Conservation (phyloP, 2,888 invertebrate species). For the Leptinotarsa peninsularis region DNA sequence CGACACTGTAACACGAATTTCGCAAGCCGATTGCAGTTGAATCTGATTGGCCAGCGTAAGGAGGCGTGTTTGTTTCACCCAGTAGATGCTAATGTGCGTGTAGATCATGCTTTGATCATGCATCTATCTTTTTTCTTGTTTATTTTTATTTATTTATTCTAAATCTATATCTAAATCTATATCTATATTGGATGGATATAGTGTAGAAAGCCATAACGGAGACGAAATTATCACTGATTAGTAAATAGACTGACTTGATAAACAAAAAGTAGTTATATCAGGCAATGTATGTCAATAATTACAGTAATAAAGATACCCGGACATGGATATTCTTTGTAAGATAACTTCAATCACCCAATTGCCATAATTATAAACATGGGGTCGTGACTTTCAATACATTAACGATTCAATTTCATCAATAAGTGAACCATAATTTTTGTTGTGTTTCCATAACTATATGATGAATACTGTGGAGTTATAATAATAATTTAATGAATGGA, state of each 20-base stretch:
- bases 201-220: no score
- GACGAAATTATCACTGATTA: background rate
- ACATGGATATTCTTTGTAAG: background rate
- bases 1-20: no score
- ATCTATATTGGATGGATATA: no score
- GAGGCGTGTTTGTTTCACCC: no score
- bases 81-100: no score
- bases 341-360: background rate
- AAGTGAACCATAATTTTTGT: background rate
- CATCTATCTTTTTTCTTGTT: no score
- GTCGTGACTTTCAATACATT: slow-evolving; percentile 2
- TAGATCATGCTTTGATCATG: no score
- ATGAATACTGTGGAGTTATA: background rate
- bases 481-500: background rate
- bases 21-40: no score
- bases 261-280: background rate
- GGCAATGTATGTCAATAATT: background rate
- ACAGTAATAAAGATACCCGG: background rate
- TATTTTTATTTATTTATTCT: no score
- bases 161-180: no score
- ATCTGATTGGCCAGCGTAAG: no score
- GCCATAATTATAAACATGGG: background rate
- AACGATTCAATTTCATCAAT: slow-evolving; percentile 9
- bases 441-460: background rate
- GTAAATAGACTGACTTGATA: background rate